Conservation (phyloP, 2,113 vertebrate genomes). For the Pampusana beccarii region DNA sequence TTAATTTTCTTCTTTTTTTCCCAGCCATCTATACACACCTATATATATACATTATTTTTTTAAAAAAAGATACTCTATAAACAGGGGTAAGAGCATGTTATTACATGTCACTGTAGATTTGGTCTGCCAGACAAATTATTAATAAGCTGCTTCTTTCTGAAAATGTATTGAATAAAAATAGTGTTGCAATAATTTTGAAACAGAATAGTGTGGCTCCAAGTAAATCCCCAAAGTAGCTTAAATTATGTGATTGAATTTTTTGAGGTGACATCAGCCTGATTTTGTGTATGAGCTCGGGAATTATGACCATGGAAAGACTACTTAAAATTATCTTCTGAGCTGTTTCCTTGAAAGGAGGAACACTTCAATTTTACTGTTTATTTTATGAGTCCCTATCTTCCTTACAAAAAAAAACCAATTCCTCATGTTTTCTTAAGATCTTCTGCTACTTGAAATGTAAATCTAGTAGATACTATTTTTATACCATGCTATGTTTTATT, state of each 20-base stretch:
- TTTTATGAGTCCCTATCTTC: not conserved
- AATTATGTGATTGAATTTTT: not conserved
- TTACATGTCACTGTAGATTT: not conserved
- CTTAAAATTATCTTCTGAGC: not conserved
- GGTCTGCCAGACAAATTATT: not conserved
- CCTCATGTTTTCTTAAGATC: not conserved
- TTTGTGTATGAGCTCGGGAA: not conserved
- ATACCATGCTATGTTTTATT: not conserved
- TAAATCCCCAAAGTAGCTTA: not conserved
- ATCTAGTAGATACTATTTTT: not conserved
- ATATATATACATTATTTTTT: not conserved
- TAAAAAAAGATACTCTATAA: not conserved
- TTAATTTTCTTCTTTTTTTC: not conserved
- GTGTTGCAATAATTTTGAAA: not conserved
- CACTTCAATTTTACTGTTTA: not conserved
- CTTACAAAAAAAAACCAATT: not conserved
- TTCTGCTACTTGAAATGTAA: not conserved
- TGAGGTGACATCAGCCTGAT: not conserved
- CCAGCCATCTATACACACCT: not conserved
- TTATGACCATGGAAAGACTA: not conserved
- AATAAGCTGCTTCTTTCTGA: not conserved
- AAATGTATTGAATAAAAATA: not conserved
- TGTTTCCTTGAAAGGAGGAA: not conserved
- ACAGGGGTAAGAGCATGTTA: not conserved
- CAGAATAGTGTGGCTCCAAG: not conserved